These are phyloP conservation scores for Thereva nobilitata DNA, from an alignment of 2,888 invertebrate species.

Conservation along the genomic window DNA sequence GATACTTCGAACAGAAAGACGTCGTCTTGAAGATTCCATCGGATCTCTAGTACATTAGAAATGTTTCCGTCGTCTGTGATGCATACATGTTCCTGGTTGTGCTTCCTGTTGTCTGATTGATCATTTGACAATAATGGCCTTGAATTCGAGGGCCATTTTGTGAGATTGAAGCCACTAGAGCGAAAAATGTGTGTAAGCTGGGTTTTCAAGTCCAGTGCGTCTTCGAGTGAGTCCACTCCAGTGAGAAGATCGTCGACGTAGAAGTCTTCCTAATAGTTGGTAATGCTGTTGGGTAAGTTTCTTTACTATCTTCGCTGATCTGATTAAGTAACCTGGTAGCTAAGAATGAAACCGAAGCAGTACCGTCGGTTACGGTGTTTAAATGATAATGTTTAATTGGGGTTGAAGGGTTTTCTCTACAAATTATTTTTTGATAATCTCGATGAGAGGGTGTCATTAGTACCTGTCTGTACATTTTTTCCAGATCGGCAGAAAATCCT, in stretches of 20 bases:
- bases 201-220: background rate
- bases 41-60: background rate
- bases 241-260: too few relatives aligned
- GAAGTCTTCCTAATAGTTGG: too few relatives aligned
- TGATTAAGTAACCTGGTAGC: background rate
- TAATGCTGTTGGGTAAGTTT: background rate
- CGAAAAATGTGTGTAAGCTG: background rate
- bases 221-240: background rate
- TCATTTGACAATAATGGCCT: background rate
- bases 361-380: background rate
- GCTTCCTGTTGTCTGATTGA: background rate
- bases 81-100: background rate
- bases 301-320: background rate
- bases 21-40: background rate
- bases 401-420: background rate
- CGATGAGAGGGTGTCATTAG: too few relatives aligned
- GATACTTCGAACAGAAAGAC: background rate
- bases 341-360: background rate
- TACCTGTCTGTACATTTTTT: too few relatives aligned
- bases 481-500: slow-evolving; percentile 3
- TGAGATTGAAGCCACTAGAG: background rate
- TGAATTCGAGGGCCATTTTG: background rate
- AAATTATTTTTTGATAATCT: background rate
- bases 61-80: background rate
- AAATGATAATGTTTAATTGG: slow-evolving; percentile 1